phyloP scores from a whole-genome alignment of 2,797 vertebrate genomes.

The Choloepus didactylus region DNA sequence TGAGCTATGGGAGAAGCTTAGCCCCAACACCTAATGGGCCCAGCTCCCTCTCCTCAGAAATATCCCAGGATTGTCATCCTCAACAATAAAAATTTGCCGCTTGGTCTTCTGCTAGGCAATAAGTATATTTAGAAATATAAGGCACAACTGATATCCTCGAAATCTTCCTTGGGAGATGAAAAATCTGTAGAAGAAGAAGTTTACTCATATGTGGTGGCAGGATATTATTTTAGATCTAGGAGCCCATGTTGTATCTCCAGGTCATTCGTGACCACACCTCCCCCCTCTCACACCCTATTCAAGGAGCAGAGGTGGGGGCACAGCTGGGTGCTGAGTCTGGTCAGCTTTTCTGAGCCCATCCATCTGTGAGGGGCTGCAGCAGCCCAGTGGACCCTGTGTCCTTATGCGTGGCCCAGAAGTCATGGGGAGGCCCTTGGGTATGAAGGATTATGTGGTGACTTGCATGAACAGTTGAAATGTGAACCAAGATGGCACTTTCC shows the following conservation, averaged over 20 bases:
- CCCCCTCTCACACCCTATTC: not conserved
- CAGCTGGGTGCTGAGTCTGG: not conserved
- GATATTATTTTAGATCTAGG: accelerated
- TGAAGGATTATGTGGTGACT: not conserved
- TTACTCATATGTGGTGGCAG: not conserved
- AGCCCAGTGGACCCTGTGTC: not conserved
- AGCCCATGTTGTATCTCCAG: not conserved
- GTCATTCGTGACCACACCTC: not conserved
- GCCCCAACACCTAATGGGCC: not conserved
- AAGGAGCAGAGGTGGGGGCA: not conserved
- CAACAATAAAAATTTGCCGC: accelerated
- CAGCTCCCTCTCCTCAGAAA: not conserved
- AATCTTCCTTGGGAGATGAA: not conserved
- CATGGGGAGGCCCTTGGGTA: not conserved
- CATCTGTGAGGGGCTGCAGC: not conserved
- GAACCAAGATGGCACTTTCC: not conserved
- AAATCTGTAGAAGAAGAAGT: accelerated
- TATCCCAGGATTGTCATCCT: not conserved
- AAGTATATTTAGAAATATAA: not conserved
- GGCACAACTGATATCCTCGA: not conserved
- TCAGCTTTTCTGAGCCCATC: not conserved
- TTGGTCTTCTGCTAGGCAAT: not conserved
- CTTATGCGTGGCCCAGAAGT: not conserved
- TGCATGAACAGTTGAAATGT: not conserved
- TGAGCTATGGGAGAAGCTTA: not conserved